Conservation (phyloP, 2,113 vertebrate species). For the Calypte anna region DNA sequence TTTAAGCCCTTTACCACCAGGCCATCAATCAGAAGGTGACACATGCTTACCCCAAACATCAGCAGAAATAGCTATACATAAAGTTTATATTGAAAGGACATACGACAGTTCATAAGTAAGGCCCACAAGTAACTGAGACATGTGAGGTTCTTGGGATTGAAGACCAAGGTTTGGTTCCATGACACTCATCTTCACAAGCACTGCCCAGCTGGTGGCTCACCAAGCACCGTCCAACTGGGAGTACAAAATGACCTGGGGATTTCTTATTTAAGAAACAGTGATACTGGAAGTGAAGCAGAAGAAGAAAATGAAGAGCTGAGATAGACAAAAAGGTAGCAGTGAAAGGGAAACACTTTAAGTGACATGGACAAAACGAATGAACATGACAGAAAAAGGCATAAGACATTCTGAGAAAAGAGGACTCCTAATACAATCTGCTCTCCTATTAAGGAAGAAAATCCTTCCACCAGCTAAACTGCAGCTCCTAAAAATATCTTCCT, state of each 20-base stretch:
- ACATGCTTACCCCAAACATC: background rate
- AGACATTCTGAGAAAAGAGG: background rate
- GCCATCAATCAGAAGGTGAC: background rate
- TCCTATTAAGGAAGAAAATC: slow-evolving; percentile 54
- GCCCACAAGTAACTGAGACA: background rate
- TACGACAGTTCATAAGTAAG: background rate
- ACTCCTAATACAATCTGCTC: background rate
- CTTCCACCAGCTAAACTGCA: slow-evolving; percentile 31
- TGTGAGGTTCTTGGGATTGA: background rate
- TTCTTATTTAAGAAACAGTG: background rate
- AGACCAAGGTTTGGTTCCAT: background rate
- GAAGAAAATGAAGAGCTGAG: background rate
- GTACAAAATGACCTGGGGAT: background rate
- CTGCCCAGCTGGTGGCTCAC: background rate
- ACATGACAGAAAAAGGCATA: background rate
- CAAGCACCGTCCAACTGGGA: background rate
- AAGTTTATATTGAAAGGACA: slow-evolving; percentile 35
- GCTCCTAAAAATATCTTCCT: slow-evolving; percentile 60
- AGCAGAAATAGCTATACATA: background rate
- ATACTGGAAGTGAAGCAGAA: background rate
- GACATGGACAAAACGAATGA: background rate
- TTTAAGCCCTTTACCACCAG: background rate
- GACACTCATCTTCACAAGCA: accelerated
- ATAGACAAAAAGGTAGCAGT: accelerated
- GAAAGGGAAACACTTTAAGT: background rate